Percentiles rank a stretch among this genome's conserved stretches.
Evolutionary conservation across 2,797 vertebrate genomes (phyloP).

Genomic region (Xenopus petersii): DNA sequence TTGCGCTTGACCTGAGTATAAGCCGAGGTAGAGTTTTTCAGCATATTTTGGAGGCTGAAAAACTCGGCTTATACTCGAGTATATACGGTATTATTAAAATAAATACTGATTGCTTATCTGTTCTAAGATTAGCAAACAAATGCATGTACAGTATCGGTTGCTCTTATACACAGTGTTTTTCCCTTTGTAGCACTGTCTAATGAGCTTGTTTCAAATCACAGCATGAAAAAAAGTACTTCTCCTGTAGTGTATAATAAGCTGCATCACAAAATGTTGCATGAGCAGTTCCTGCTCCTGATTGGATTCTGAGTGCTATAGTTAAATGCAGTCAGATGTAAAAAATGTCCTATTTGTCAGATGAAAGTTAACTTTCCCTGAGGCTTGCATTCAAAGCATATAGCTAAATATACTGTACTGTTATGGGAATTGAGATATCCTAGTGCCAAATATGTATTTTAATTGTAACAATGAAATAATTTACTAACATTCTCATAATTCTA

Average conservation of each 20-base stretch:
- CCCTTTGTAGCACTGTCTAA: conserved; percentile 13
- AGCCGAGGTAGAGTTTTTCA: too few species aligned
- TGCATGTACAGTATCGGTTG: background rate
- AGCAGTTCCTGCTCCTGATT: conserved; percentile 7
- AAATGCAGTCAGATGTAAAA: conserved; percentile 34
- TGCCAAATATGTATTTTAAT: too few species aligned
- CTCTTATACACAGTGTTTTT: conserved; percentile 26
- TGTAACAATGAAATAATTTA: too few species aligned
- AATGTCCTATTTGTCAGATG: conserved; percentile 30
- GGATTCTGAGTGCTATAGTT: conserved; percentile 22
- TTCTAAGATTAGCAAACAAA: conserved; percentile 5
- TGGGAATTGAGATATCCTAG: too few species aligned
- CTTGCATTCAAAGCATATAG: background rate
- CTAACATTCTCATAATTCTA: too few species aligned
- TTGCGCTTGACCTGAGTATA: too few species aligned
- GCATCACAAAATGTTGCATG: conserved; percentile 34
- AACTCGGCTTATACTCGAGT: too few species aligned
- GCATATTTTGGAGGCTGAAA: too few species aligned
- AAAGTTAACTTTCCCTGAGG: conserved; percentile 46
- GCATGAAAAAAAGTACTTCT: conserved; percentile 25
- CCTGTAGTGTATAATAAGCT: conserved; percentile 19
- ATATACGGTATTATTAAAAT: background rate
- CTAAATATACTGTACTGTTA: too few species aligned
- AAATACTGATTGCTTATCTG: background rate
- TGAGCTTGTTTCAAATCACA: conserved; percentile 47